phyloP scores from a whole-genome alignment of 2,797 vertebrate genomes.

The Betta splendens region DNA sequence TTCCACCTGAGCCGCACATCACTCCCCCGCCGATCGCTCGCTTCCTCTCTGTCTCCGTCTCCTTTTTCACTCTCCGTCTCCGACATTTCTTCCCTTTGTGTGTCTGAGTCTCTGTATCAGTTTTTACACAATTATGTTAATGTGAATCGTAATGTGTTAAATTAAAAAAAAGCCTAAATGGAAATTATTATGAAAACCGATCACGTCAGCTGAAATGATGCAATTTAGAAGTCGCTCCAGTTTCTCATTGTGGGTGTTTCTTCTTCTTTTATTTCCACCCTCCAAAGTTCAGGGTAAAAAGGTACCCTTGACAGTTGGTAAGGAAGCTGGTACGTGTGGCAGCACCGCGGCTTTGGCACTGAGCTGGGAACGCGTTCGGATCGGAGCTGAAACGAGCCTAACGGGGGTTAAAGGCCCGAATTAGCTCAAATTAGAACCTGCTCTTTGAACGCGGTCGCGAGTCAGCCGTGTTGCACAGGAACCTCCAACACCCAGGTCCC shows the following conservation, averaged over 20 bases:
- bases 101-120: not conserved
- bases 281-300: slow-evolving; percentile 16
- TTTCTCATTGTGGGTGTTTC: not conserved
- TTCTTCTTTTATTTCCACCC: slow-evolving; percentile 5
- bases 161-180: not conserved
- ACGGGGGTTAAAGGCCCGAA: not conserved
- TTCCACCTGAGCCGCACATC: not conserved
- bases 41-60: not conserved
- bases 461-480: slow-evolving; percentile 2
- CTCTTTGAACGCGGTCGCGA: too few species aligned
- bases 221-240: not conserved
- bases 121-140: slow-evolving; percentile 4
- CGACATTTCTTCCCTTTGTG: not conserved
- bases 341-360: slow-evolving; percentile 1
- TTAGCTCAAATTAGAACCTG: too few species aligned
- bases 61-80: not conserved
- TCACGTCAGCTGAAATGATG: not conserved
- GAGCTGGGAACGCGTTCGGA: not conserved
- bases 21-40: slow-evolving; percentile 6
- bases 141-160: not conserved
- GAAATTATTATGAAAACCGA: slow-evolving; percentile 6
- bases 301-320: slow-evolving; percentile 46
- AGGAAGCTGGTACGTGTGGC: slow-evolving; percentile 26
- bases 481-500: slow-evolving; percentile 8
- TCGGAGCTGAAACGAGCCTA: not conserved